These are phyloP conservation scores for Zaprionus taronus DNA, from an alignment of 1,140 invertebrate species.

Conservation along the genomic window DNA sequence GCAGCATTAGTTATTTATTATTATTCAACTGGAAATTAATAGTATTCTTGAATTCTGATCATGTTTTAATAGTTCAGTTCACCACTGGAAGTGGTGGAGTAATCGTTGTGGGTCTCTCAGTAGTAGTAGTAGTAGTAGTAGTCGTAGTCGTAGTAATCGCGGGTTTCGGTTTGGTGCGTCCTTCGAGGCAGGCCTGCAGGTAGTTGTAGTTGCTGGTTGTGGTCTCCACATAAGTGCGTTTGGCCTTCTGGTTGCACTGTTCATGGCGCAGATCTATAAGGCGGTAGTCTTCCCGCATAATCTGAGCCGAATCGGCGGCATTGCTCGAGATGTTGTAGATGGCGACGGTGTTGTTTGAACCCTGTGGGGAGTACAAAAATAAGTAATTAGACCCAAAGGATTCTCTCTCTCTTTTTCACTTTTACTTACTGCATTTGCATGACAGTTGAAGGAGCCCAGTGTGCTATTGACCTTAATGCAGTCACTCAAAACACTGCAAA, in stretches of 20 bases:
- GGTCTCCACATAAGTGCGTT: constrained; percentile 67
- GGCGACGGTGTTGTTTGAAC: constrained; percentile 70
- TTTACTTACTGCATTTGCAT: constrained; percentile 64
- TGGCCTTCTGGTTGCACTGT: constrained; percentile 59
- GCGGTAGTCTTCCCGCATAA: constrained; percentile 72
- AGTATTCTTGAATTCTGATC: too few species aligned
- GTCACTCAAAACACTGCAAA: constrained; percentile 46
- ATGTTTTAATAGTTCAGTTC: too few species aligned
- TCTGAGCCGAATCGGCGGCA: constrained; percentile 63
- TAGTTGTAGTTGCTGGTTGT: constrained; percentile 71
- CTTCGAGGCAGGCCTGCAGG: constrained; percentile 71
- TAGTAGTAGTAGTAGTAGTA: constrained; percentile 55
- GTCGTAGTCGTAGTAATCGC: constrained; percentile 48
- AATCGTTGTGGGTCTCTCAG: constrained; percentile 44
- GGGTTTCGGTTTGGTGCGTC: constrained; percentile 50
- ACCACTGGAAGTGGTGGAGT: too few species aligned
- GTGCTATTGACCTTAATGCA: constrained; percentile 58
- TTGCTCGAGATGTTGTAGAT: constrained; percentile 77
- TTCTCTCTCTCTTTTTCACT: background rate
- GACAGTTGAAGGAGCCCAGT: constrained; percentile 70
- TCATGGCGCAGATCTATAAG: constrained; percentile 70
- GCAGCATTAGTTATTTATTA: too few species aligned
- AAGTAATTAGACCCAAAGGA: background rate
- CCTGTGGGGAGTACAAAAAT: constrained; percentile 34
- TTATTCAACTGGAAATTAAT: too few species aligned